phyloP scores from a whole-genome alignment of 2,113 vertebrate species.

The Chlorodrepanis virens region DNA sequence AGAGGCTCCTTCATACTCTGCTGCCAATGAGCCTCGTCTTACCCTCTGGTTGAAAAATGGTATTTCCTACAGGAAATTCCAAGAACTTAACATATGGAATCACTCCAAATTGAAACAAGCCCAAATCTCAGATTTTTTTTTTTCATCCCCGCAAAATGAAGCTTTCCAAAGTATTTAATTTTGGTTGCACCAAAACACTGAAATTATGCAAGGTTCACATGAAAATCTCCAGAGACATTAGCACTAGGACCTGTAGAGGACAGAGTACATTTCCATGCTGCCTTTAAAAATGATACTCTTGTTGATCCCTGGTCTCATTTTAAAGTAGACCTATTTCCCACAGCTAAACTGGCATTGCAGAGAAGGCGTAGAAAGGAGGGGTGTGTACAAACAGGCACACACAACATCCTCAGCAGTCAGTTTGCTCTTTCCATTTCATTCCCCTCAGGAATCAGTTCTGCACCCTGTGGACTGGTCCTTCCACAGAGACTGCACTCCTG shows the following conservation, averaged over 20 bases:
- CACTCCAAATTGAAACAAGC: slow-evolving; percentile 29
- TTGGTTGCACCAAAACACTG: background rate
- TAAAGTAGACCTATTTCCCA: background rate
- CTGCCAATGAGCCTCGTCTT: background rate
- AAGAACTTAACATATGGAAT: background rate
- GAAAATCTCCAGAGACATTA: background rate
- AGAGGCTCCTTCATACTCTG: slow-evolving; percentile 4
- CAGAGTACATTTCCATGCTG: background rate
- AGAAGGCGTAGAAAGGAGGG: accelerated
- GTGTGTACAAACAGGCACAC: background rate
- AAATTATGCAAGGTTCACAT: background rate
- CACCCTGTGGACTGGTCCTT: background rate
- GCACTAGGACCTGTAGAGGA: background rate
- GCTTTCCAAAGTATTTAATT: background rate
- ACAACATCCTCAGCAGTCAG: background rate
- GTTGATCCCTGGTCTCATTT: background rate
- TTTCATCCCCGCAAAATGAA: background rate
- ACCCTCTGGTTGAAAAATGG: slow-evolving; percentile 37
- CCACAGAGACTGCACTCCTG: background rate
- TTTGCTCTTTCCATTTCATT: background rate
- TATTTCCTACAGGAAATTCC: slow-evolving; percentile 61
- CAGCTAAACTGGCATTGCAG: background rate
- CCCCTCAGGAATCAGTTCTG: background rate
- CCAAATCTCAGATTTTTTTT: background rate
- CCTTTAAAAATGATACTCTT: background rate